Evolutionary conservation across 2,797 vertebrate genomes (phyloP).

Genomic region (Centropyge bicolor): DNA sequence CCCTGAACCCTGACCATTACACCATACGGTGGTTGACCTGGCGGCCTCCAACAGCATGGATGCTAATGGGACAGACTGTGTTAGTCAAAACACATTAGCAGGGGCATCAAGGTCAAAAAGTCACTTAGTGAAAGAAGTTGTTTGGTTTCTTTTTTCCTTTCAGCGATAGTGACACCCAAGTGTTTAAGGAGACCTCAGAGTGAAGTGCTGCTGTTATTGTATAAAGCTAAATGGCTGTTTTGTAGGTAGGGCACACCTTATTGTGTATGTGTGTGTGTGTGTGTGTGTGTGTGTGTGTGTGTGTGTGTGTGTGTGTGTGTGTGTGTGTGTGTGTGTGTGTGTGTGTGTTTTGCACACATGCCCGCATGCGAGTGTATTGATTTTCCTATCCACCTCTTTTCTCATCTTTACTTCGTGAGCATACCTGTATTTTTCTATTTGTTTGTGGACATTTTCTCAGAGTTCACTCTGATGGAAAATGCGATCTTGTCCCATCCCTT

Average conservation of each 20-base stretch:
- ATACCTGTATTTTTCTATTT: conserved; percentile 78
- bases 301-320: conserved; percentile 35
- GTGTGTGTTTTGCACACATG: conserved; percentile 14
- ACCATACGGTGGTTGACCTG: conserved; percentile 58
- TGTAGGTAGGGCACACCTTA: conserved; percentile 48
- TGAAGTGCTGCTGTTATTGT: conserved; percentile 57
- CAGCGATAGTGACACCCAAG: conserved; percentile 36
- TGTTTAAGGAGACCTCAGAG: conserved; percentile 53
- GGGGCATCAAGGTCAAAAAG: conserved; percentile 61
- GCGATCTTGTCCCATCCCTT: conserved; percentile 71
- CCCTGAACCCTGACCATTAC: conserved; percentile 70
- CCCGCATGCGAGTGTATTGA: conserved; percentile 58
- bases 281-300: conserved; percentile 11
- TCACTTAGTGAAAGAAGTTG: conserved; percentile 52
- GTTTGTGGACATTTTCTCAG: conserved; percentile 76
- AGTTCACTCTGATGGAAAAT: conserved; percentile 81
- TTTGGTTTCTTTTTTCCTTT: conserved; percentile 50
- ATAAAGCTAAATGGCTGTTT: conserved; percentile 68
- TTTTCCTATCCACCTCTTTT: conserved; percentile 67
- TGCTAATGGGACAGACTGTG: conserved; percentile 78
- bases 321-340: conserved; percentile 35
- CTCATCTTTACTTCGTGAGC: conserved; percentile 70
- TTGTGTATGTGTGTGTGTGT: conserved; percentile 24
- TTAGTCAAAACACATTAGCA: conserved; percentile 75
- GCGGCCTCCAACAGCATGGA: conserved; percentile 57